phyloP scores from a whole-genome alignment of 2,113 vertebrate genomes.

The Nothocercus nigrocapillus region DNA sequence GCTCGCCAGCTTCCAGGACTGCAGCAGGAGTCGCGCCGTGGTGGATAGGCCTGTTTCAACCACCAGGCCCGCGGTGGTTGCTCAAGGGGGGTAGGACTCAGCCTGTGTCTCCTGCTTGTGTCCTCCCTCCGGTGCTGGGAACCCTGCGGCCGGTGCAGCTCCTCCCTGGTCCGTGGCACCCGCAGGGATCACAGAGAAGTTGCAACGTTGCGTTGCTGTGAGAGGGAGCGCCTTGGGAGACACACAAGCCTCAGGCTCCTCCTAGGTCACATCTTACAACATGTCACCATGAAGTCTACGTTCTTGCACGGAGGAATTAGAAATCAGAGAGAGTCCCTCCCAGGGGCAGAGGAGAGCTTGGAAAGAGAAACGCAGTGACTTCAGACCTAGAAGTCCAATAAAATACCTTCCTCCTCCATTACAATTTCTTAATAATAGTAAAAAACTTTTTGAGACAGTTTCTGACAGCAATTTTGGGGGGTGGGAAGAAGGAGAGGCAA shows the following conservation, averaged over 20 bases:
- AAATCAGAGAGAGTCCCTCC: not conserved
- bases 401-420: not conserved
- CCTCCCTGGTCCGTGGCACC: accelerated
- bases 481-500: constrained; percentile 19
- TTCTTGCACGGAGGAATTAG: not conserved
- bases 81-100: not conserved
- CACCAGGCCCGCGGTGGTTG: not conserved
- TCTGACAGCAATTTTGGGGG: not conserved
- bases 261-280: not conserved
- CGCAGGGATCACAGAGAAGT: not conserved
- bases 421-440: not conserved
- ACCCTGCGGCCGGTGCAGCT: not conserved
- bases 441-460: not conserved
- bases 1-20: not conserved
- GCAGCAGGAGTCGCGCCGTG: not conserved
- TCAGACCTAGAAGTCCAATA: not conserved
- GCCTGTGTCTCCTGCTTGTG: accelerated
- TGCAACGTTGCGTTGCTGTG: not conserved
- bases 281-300: not conserved
- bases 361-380: not conserved
- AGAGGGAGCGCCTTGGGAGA: not conserved
- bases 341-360: not conserved
- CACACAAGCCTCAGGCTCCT: not conserved
- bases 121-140: not conserved
- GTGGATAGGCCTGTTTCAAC: not conserved